phyloP scores from a whole-genome alignment of 2,113 vertebrate species.

The Austrofundulus limnaeus region DNA sequence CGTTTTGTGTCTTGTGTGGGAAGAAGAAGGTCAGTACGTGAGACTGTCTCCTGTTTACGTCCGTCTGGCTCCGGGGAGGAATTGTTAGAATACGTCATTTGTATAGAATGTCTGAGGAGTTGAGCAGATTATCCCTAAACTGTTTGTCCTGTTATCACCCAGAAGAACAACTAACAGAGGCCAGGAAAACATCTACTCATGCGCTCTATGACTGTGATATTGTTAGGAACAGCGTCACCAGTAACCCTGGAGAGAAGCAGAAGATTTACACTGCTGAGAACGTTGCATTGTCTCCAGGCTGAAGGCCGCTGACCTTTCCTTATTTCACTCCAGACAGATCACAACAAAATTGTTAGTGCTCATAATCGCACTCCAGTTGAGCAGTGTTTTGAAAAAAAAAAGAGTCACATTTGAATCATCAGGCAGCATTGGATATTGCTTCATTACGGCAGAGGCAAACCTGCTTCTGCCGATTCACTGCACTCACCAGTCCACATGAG shows the following conservation, averaged over 20 bases:
- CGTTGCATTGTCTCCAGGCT: constrained; percentile 42
- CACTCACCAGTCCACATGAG: too few relatives aligned
- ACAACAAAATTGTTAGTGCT: constrained; percentile 36
- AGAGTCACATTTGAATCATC: constrained; percentile 23
- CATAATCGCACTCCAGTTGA: constrained; percentile 29
- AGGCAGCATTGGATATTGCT: not conserved
- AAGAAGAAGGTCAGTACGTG: constrained; percentile 29
- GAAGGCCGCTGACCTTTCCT: constrained; percentile 54
- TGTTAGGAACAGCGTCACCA: constrained; percentile 57
- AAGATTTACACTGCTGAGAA: constrained; percentile 59
- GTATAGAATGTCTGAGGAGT: constrained; percentile 43
- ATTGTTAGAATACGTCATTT: constrained; percentile 57
- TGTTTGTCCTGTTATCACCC: constrained; percentile 63
- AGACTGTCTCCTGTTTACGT: constrained; percentile 32
- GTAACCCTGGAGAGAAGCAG: constrained; percentile 37
- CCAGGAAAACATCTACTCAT: constrained; percentile 67
- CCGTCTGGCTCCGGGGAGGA: constrained; percentile 32
- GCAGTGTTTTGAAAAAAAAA: constrained; percentile 2
- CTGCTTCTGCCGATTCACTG: too few relatives aligned
- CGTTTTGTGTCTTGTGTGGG: constrained; percentile 23
- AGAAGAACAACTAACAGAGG: constrained; percentile 60
- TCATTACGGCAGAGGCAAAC: too few relatives aligned
- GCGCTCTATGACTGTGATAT: constrained; percentile 61
- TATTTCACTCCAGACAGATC: constrained; percentile 28
- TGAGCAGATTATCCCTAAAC: constrained; percentile 57